Evolutionary conservation across 92 coral and sea anemone genomes (phyloP).

Genomic region (Isaurus tuberculatus): DNA sequence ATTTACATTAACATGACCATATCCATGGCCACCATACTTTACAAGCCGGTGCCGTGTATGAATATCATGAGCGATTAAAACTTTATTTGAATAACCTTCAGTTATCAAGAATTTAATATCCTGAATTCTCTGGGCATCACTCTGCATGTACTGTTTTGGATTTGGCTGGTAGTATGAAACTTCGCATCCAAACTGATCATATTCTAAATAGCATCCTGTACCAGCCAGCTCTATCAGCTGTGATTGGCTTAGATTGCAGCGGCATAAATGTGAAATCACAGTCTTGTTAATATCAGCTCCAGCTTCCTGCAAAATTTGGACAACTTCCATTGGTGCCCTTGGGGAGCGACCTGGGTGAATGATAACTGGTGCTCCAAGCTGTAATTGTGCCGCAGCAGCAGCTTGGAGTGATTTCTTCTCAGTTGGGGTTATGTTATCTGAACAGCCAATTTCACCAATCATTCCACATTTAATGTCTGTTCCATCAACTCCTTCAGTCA

Average conservation of each 20-base stretch:
- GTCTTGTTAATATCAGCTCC: conserved; percentile 89
- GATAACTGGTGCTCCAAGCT: conserved; percentile 85
- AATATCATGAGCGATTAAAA: conserved; percentile 87
- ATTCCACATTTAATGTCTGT: conserved; percentile 92
- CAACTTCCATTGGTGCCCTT: conserved; percentile 76
- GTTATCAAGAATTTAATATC: conserved; percentile 74
- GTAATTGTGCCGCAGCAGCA: conserved; percentile 84
- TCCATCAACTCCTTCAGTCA: conserved; percentile 79
- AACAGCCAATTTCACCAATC: conserved; percentile 96
- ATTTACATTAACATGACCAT: conserved; percentile 85
- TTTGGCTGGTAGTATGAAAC: conserved; percentile 73
- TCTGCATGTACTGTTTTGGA: conserved; percentile 70
- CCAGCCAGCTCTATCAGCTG: conserved; percentile 81
- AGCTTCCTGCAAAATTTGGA: conserved; percentile 89
- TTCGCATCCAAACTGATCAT: conserved; percentile 87
- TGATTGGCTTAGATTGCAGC: conserved; percentile 65
- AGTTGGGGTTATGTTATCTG: conserved; percentile 78
- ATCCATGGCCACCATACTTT: conserved; percentile 96
- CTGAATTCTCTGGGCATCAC: conserved; percentile 91
- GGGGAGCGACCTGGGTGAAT: conserved; percentile 93
- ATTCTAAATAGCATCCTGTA: conserved; percentile 85
- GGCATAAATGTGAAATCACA: conserved; percentile 93
- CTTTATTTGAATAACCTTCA: conserved; percentile 82
- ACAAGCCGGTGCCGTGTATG: conserved; percentile 92
- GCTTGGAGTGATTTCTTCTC: conserved; percentile 91